Evolutionary conservation across 2,797 vertebrate species (phyloP).

Genomic region (Erpetoichthys calabaricus): DNA sequence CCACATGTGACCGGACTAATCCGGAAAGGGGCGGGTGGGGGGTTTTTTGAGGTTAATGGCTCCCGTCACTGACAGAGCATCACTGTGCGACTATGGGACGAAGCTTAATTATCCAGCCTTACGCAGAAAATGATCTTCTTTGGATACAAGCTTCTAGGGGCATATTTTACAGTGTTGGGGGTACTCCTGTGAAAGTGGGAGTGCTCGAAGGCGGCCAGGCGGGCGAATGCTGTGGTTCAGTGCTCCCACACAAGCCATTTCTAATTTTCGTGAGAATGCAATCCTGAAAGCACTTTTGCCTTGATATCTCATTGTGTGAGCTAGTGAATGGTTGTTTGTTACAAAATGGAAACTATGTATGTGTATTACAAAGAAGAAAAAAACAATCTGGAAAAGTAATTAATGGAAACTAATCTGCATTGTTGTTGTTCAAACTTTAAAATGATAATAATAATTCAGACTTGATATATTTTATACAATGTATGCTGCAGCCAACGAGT

Average conservation of each 20-base stretch:
- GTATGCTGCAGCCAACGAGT: conserved; percentile 40
- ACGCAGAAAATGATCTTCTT: too few species aligned
- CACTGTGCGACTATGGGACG: too few species aligned
- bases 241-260: conserved; percentile 50
- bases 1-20: too few species aligned
- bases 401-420: conserved; percentile 13
- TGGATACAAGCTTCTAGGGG: too few species aligned
- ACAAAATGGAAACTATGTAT: conserved; percentile 47
- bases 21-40: too few species aligned
- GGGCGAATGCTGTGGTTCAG: too few species aligned
- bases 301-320: conserved; percentile 56
- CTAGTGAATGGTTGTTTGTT: conserved; percentile 56
- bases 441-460: conserved; percentile 23
- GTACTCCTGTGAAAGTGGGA: too few species aligned
- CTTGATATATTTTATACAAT: conserved; percentile 35
- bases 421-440: conserved; percentile 17
- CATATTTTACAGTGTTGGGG: too few species aligned
- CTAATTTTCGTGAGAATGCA: conserved; percentile 54
- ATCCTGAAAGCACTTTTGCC: conserved; percentile 68
- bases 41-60: too few species aligned
- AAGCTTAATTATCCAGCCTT: too few species aligned
- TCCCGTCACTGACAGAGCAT: too few species aligned
- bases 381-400: conserved; percentile 14
- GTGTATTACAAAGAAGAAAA: conserved; percentile 52
- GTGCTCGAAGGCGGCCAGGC: too few species aligned